Evolutionary conservation across 2,888 invertebrate species (phyloP), one percentile per base, ranked within the genome.

Genomic region (Volucella bombylans): DNA sequence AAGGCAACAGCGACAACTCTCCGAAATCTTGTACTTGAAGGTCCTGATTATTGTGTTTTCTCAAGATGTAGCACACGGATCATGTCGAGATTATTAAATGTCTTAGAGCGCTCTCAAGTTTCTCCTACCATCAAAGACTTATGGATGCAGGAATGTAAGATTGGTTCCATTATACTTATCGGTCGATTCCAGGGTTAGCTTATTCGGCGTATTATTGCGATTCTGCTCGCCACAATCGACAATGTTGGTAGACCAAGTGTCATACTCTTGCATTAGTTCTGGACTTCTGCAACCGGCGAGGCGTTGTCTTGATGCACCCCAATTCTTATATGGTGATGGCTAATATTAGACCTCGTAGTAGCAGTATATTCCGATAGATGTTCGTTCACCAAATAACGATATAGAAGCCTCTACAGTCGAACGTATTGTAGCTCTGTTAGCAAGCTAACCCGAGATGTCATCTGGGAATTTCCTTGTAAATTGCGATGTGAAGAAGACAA

Each of bases 101-200:
- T n/a, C n/a, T n/a, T 95, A 97, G 72, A 98, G 93, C 77, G 96
- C 95, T 87, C 95, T 94, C 94, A 98, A 95, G 92, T 97, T 97
- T 90, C 97, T 97, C 65, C 97, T 94, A 0, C 97, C 97, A 87
- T 97, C 96, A 91, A 98, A 97, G 73, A 96, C 96, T 90, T 97
- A 96, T 90, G 96, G 95, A 90, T 96, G 95, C 87, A 98, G 92
- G 89, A 96, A 95, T 83, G 94, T 95, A 87, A 98, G 94, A 89
- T 96, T 95, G 91, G 98, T 97, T 50, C 98, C 98, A 90, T 98
- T 98, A 91, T 97, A 97, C 85, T 98, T 94, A 90, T 98, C 97
- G 8, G 98, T 98, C 8, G 97, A 97, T 90, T 98, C 97, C 96
- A 97, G 97, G 1, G 98, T 98, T 89, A 98, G 95, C 88, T 96